phyloP scores from a whole-genome alignment of 2,113 vertebrate genomes.

The Lycaon pictus region DNA sequence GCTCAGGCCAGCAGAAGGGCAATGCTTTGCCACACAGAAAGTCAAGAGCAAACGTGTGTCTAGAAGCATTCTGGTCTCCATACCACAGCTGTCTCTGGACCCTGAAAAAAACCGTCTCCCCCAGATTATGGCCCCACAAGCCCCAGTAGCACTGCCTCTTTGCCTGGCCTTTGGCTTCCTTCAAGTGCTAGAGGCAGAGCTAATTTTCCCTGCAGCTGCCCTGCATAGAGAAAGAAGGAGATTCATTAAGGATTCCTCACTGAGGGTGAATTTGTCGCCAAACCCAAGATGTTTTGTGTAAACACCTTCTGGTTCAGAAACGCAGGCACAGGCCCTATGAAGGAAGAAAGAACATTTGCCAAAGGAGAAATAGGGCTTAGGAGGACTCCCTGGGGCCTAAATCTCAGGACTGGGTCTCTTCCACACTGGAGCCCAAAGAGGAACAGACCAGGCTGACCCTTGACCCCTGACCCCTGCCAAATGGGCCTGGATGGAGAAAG shows the following conservation, averaged over 20 bases:
- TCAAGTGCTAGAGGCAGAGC: not conserved
- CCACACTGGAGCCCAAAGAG: not conserved
- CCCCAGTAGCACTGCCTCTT: not conserved
- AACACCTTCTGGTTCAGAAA: conserved; percentile 81
- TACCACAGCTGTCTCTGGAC: not conserved
- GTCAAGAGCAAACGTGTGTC: not conserved
- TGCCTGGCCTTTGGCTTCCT: conserved; percentile 29
- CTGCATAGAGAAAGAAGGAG: conserved; percentile 14
- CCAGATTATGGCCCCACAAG: not conserved
- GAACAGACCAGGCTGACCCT: not conserved
- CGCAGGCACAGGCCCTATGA: conserved; percentile 44
- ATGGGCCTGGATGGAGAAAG: not conserved
- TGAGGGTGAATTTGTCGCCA: conserved; percentile 79
- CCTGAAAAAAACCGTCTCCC: too few relatives aligned
- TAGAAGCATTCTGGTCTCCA: not conserved
- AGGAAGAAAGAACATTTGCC: conserved; percentile 47
- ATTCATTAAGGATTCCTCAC: conserved; percentile 78
- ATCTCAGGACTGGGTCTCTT: not conserved
- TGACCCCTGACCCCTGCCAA: conserved; percentile 16
- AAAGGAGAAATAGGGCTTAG: conserved; percentile 14
- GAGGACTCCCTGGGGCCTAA: not conserved
- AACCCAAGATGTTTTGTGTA: conserved; percentile 80
- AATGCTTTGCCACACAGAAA: not conserved
- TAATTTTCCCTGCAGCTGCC: conserved; percentile 45
- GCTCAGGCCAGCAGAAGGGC: not conserved